These are phyloP conservation scores for Halcyon malimbica DNA, from an alignment of 2,113 vertebrate genomes.

Conservation along the genomic window DNA sequence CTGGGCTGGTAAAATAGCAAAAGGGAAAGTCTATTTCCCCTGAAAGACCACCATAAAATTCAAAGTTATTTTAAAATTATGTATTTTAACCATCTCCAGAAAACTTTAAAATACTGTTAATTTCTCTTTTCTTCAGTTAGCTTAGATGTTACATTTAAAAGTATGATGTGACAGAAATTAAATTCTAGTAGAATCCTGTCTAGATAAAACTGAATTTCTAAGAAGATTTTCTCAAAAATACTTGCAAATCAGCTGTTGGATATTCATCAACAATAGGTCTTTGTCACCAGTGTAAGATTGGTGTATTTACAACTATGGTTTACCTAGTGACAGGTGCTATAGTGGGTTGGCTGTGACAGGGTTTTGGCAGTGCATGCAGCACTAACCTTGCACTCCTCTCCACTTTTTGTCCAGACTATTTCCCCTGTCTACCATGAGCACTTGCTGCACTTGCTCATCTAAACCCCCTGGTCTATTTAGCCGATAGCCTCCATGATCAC, in stretches of 20 bases:
- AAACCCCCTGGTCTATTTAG: background rate
- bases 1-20: background rate
- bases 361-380: background rate
- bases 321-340: background rate
- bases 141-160: background rate
- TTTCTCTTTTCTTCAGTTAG: background rate
- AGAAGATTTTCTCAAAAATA: background rate
- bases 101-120: background rate
- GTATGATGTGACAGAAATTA: background rate
- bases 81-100: background rate
- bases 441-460: background rate
- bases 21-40: background rate
- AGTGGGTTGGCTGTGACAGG: background rate
- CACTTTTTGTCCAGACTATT: background rate
- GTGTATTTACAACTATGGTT: background rate
- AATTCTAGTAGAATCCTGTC: background rate
- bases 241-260: background rate
- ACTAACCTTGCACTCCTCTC: background rate
- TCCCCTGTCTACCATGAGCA: background rate
- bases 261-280: background rate
- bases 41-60: background rate
- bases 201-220: background rate
- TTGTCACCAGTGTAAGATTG: background rate
- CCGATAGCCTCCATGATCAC: fast-evolving
- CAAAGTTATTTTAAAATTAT: background rate